Percentiles rank a stretch among this genome's conserved stretches.
Conservation (phyloP, 2,888 invertebrate genomes). For the Rhaphigaster nebulosa region DNA sequence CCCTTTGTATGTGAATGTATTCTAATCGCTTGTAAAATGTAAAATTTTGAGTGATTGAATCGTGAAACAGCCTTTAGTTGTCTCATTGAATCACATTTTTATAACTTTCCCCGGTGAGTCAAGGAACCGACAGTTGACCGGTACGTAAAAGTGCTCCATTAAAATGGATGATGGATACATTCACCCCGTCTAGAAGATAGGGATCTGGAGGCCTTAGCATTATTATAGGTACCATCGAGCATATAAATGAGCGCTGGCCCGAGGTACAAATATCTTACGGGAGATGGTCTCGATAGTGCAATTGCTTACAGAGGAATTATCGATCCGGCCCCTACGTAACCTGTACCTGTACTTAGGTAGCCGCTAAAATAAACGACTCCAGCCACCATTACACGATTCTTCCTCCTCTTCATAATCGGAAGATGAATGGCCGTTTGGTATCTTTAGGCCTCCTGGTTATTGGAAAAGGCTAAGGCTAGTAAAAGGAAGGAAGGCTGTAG, state of each 20-base stretch:
- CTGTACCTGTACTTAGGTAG: neutral
- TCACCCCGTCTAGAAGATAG: neutral
- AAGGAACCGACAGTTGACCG: neutral
- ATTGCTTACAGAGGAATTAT: slow-evolving; percentile 26
- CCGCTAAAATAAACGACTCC: neutral
- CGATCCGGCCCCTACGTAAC: neutral
- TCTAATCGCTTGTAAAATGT: too few species aligned
- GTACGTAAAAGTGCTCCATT: slow-evolving; percentile 25
- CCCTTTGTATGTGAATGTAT: too few species aligned
- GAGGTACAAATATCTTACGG: neutral
- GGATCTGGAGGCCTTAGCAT: neutral
- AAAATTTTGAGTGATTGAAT: too few species aligned
- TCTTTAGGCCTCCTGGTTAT: neutral
- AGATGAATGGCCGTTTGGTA: neutral
- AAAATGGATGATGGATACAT: slow-evolving; percentile 38
- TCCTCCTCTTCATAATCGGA: neutral
- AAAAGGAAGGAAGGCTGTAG: too few species aligned
- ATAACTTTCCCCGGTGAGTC: neutral
- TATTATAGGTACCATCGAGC: slow-evolving; percentile 25
- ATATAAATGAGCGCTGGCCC: neutral
- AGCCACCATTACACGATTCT: slow-evolving; percentile 13
- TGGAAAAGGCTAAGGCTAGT: neutral
- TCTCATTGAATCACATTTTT: neutral
- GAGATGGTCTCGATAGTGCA: neutral
- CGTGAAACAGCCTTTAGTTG: too few species aligned